A percentile compares a stretch with the other conserved stretches of the same genome.
Evolutionary conservation across 1,140 invertebrate species (phyloP).

Genomic region (Plodia interpunctella): DNA sequence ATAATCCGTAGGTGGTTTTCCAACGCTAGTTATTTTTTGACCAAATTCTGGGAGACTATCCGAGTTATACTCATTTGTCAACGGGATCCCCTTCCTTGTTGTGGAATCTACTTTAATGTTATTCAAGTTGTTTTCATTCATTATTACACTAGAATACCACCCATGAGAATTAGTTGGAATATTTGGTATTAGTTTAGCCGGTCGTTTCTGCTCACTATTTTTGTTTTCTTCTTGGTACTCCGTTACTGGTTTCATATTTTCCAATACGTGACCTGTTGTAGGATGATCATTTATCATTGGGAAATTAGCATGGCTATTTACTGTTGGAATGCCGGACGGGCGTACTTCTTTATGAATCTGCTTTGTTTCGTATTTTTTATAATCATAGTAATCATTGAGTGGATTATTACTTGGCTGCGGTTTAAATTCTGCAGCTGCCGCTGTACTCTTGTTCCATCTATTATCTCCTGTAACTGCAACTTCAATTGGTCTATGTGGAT

Average conservation of each 20-base stretch:
- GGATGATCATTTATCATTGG: conserved; percentile 62
- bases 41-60: conserved; percentile 52
- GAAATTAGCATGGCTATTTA: conserved; percentile 73
- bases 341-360: conserved; percentile 11
- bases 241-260: conserved; percentile 34
- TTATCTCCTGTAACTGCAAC: conserved; percentile 41
- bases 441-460: conserved; percentile 54
- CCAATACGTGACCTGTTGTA: conserved; percentile 12
- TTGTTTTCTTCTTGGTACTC: conserved; percentile 31
- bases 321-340: conserved; percentile 30
- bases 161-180: conserved; percentile 65
- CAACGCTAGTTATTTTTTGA: conserved; percentile 59
- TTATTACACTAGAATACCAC: conserved; percentile 62
- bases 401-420: not conserved
- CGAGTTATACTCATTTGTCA: conserved; percentile 54
- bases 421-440: conserved; percentile 1
- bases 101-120: conserved; percentile 60
- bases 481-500: conserved; percentile 30
- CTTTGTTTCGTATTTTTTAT: not conserved
- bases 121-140: conserved; percentile 56
- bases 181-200: conserved; percentile 48
- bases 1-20: conserved; percentile 44
- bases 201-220: conserved; percentile 33
- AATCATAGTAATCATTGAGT: not conserved
- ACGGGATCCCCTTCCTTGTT: conserved; percentile 66